Conservation (phyloP, 2,113 vertebrate species). For the Taxidea taxus region DNA sequence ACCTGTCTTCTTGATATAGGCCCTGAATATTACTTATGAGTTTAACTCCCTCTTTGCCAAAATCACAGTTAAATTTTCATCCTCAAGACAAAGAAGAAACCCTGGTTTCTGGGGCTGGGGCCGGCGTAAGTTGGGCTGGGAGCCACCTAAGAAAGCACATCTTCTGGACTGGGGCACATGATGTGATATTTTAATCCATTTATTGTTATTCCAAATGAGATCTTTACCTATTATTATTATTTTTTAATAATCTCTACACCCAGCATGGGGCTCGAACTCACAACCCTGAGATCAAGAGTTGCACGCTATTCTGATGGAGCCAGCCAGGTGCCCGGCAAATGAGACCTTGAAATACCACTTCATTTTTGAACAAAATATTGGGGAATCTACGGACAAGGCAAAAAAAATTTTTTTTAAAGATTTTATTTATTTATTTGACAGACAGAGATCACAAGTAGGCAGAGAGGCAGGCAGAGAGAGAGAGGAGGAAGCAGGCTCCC, state of each 20-base stretch:
- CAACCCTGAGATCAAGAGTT: background rate
- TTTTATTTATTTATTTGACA: no score
- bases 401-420: no score
- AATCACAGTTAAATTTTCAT: background rate
- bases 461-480: no score
- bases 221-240: background rate
- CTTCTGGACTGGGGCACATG: background rate
- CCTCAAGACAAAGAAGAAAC: no score
- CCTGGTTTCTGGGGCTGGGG: background rate
- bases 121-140: background rate
- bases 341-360: background rate
- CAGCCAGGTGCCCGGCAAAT: background rate
- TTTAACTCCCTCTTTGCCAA: background rate
- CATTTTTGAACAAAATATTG: background rate
- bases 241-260: background rate
- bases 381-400: background rate
- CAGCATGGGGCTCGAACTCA: background rate
- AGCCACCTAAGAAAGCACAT: background rate
- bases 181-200: background rate
- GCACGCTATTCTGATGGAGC: background rate
- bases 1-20: background rate
- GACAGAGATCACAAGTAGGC: no score
- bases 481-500: no score
- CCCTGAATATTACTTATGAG: background rate
- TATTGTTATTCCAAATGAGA: background rate